Percentiles rank a stretch among this genome's conserved stretches.
Conservation (phyloP, 1,140 invertebrate species). For the Orchestia grillus region DNA sequence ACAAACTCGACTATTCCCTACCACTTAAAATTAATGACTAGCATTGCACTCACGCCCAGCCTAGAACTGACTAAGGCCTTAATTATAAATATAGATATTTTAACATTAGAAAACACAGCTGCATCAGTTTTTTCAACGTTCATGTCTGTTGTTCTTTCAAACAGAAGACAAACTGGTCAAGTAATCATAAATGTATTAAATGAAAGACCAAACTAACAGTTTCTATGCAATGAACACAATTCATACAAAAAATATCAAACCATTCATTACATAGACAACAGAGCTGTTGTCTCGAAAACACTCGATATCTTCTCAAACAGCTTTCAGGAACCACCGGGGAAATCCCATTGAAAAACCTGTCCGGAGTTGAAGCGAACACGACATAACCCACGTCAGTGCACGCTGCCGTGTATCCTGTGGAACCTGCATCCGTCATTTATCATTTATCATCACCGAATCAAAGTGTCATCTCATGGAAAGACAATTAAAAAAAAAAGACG, state of each 20-base stretch:
- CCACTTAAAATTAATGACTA: slow-evolving; percentile 41
- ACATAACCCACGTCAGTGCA: too few species aligned
- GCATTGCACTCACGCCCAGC: slow-evolving; percentile 54
- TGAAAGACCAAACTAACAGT: not conserved
- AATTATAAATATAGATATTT: slow-evolving; percentile 15
- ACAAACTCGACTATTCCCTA: slow-evolving; percentile 17
- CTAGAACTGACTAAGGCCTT: slow-evolving; percentile 47
- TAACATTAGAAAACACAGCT: not conserved
- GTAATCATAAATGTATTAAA: not conserved
- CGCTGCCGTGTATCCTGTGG: too few species aligned
- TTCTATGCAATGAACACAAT: not conserved
- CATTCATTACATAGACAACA: not conserved
- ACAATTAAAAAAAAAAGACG: too few species aligned
- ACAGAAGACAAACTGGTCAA: not conserved
- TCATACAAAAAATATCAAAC: not conserved
- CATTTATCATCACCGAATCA: too few species aligned
- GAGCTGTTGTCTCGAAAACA: not conserved
- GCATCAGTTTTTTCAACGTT: not conserved
- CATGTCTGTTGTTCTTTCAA: not conserved
- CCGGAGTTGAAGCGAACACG: too few species aligned
- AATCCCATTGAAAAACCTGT: too few species aligned
- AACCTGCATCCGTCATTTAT: too few species aligned
- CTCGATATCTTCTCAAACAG: not conserved
- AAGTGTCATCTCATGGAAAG: too few species aligned
- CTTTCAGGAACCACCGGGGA: not conserved